These are phyloP conservation scores for Tetranychus truncatus DNA, from an alignment of 2,888 invertebrate genomes.

Conservation along the genomic window DNA sequence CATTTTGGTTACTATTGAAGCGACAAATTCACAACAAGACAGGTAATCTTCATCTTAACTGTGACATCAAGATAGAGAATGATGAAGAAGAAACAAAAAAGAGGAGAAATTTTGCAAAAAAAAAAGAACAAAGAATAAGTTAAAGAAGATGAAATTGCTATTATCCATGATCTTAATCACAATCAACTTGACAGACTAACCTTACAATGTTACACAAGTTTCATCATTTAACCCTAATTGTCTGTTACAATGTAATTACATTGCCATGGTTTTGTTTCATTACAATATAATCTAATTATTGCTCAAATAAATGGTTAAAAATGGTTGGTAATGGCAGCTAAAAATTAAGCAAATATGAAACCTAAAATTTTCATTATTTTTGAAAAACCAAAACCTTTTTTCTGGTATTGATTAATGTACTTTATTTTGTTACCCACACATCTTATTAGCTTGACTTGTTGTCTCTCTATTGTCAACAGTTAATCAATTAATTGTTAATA, in stretches of 20 bases:
- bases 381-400: too few species aligned
- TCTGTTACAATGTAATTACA: conserved; percentile 1
- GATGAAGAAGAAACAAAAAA: not conserved
- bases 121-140: not conserved
- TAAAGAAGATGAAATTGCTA: not conserved
- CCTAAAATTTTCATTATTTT: too few species aligned
- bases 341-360: too few species aligned
- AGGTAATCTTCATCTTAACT: not conserved
- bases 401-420: too few species aligned
- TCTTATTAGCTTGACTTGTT: not conserved
- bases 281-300: too few species aligned
- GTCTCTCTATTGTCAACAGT: not conserved
- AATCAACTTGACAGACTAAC: not conserved
- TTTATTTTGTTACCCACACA: too few species aligned
- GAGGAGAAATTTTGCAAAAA: not conserved
- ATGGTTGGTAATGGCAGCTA: too few species aligned
- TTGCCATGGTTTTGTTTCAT: not conserved
- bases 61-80: not conserved
- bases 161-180: not conserved
- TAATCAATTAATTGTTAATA: not conserved
- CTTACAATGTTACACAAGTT: not conserved
- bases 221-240: not conserved
- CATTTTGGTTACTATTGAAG: not conserved
- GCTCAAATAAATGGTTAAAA: too few species aligned
- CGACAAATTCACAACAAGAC: not conserved